phyloP scores from a whole-genome alignment of 2,113 vertebrate genomes.

The Pelecanus crispus region DNA sequence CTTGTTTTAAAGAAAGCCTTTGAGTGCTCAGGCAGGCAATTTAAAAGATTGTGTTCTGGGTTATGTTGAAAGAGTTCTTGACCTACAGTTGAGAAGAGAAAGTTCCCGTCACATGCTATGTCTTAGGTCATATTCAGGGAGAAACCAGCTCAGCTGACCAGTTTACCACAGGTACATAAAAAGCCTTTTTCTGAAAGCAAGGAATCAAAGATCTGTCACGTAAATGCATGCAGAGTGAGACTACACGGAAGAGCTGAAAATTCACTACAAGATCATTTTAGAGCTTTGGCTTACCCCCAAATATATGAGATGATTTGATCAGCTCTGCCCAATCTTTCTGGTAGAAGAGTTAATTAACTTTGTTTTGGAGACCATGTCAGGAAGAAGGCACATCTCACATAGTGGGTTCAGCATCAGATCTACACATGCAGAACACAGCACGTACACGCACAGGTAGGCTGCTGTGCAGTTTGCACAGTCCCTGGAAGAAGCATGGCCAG shows the following conservation, averaged over 20 bases:
- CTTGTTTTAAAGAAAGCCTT: background rate
- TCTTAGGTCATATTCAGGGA: background rate
- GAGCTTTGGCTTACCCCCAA: background rate
- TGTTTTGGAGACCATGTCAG: background rate
- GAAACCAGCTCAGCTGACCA: background rate
- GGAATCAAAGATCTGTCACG: background rate
- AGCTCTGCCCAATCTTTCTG: background rate
- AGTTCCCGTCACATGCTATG: background rate
- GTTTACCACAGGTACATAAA: background rate
- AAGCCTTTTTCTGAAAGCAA: background rate
- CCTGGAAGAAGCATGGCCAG: background rate
- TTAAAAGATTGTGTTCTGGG: background rate
- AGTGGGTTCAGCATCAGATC: background rate
- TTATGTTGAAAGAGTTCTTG: background rate
- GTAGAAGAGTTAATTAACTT: background rate
- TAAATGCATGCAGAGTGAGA: background rate
- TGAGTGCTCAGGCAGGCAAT: background rate
- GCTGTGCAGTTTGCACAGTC: background rate
- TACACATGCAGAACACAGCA: background rate
- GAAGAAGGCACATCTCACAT: background rate
- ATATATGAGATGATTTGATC: background rate
- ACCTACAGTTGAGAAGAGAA: background rate
- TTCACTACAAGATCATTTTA: background rate
- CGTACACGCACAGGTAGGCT: rapidly evolving
- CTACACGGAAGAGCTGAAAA: background rate